phyloP scores from a whole-genome alignment of 2,113 vertebrate genomes.

The Pteronura brasiliensis region DNA sequence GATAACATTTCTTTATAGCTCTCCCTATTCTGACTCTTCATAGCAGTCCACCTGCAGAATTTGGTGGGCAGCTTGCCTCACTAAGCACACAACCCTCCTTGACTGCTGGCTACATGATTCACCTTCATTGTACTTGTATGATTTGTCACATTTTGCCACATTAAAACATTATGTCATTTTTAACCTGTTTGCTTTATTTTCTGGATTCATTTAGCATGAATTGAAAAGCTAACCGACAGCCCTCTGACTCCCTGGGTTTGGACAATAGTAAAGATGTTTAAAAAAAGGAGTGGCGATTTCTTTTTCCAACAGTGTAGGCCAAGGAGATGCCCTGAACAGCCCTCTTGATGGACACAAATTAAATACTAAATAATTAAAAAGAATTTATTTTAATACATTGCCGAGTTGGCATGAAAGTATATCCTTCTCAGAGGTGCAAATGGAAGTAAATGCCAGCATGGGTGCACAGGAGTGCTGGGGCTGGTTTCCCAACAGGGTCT shows the following conservation, averaged over 20 bases:
- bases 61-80: neutral
- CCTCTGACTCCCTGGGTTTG: neutral
- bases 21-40: neutral
- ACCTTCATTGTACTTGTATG: neutral
- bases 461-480: neutral
- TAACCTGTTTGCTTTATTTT: constrained; percentile 12
- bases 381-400: neutral
- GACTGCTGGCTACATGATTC: neutral
- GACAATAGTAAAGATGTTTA: neutral
- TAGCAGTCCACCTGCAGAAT: neutral
- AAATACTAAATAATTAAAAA: neutral
- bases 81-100: neutral
- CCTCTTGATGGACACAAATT: neutral
- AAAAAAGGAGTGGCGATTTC: neutral
- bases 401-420: neutral
- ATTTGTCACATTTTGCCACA: neutral
- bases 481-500: neutral
- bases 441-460: neutral
- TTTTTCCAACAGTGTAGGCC: neutral
- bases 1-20: neutral
- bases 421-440: neutral
- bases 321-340: neutral
- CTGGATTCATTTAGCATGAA: neutral
- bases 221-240: neutral
- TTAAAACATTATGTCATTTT: neutral